phyloP scores from a whole-genome alignment of 1,140 invertebrate species.

The Heliconius eleuchia region DNA sequence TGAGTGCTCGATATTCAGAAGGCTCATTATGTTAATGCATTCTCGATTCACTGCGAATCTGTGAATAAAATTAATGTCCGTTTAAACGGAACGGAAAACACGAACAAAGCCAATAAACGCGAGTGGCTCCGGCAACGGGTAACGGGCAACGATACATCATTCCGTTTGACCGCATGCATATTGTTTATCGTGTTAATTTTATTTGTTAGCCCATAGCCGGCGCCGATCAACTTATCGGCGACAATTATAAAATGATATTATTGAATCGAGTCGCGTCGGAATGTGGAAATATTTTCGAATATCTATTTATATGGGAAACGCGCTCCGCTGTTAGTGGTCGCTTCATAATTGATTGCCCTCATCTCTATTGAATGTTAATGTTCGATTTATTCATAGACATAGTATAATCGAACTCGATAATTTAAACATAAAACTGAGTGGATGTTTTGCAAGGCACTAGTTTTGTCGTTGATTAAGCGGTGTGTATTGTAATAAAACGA shows the following conservation, averaged over 20 bases:
- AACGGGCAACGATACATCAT: constrained; percentile 70
- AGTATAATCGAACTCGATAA: constrained; percentile 47
- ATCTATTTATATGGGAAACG: constrained; percentile 63
- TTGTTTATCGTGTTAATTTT: constrained; percentile 79
- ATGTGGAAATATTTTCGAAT: constrained; percentile 67
- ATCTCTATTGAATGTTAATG: constrained; percentile 65
- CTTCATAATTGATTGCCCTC: constrained; percentile 59
- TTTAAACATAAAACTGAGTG: constrained; percentile 13
- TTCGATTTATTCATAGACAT: constrained; percentile 47
- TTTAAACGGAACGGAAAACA: constrained; percentile 77
- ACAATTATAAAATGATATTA: constrained; percentile 69
- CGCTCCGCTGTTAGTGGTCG: constrained; percentile 49
- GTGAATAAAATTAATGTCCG: constrained; percentile 78
- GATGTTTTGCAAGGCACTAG: neutral
- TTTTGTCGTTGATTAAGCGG: neutral
- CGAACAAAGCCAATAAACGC: constrained; percentile 73
- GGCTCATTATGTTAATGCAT: constrained; percentile 76
- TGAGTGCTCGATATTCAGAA: constrained; percentile 52
- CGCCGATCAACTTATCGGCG: constrained; percentile 64
- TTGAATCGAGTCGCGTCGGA: constrained; percentile 57
- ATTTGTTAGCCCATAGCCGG: constrained; percentile 54
- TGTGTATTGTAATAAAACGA: neutral
- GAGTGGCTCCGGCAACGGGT: constrained; percentile 55
- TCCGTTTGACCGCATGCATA: constrained; percentile 65
- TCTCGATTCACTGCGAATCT: constrained; percentile 74